These are phyloP conservation scores for Pseudochaenichthys georgianus DNA, from an alignment of 2,797 vertebrate genomes.

Conservation along the genomic window DNA sequence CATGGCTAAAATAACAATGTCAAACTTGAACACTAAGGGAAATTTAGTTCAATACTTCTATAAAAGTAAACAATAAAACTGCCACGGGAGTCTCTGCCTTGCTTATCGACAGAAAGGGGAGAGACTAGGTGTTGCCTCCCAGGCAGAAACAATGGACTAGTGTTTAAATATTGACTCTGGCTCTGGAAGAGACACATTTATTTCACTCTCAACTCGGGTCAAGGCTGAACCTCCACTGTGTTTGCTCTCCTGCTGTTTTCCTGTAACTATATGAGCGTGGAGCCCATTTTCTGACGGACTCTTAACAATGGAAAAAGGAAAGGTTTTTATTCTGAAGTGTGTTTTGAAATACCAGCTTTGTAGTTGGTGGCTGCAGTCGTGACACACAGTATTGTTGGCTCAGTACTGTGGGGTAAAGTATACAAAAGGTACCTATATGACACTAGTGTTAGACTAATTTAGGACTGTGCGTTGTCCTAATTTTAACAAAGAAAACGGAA, in stretches of 20 bases:
- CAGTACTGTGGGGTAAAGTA: slow-evolving; percentile 4
- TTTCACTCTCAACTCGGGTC: slow-evolving; percentile 62
- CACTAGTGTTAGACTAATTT: slow-evolving; percentile 64
- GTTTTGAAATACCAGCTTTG: slow-evolving; percentile 25
- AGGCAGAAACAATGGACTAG: slow-evolving; percentile 67
- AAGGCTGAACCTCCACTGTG: slow-evolving; percentile 57
- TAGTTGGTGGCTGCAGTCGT: neutral
- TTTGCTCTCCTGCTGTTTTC: slow-evolving; percentile 58
- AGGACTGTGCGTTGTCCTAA: slow-evolving; percentile 2
- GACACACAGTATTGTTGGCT: neutral
- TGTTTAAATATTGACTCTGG: slow-evolving; percentile 77
- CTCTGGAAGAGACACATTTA: slow-evolving; percentile 60
- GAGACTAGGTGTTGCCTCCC: slow-evolving; percentile 50
- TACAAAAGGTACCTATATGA: slow-evolving; percentile 18
- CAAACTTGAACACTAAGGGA: neutral
- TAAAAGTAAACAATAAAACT: slow-evolving; percentile 8
- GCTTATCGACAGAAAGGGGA: neutral
- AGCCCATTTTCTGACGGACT: slow-evolving; percentile 32
- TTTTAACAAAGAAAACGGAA: neutral
- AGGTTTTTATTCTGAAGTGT: slow-evolving; percentile 25
- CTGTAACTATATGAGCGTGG: slow-evolving; percentile 27
- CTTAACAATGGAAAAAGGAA: slow-evolving; percentile 8
- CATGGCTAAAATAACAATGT: neutral
- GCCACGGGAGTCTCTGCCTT: slow-evolving; percentile 1
- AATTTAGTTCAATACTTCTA: slow-evolving; percentile 3